Evolutionary conservation across 2,888 invertebrate species (phyloP).

Genomic region (Pharmacophagus antenor): DNA sequence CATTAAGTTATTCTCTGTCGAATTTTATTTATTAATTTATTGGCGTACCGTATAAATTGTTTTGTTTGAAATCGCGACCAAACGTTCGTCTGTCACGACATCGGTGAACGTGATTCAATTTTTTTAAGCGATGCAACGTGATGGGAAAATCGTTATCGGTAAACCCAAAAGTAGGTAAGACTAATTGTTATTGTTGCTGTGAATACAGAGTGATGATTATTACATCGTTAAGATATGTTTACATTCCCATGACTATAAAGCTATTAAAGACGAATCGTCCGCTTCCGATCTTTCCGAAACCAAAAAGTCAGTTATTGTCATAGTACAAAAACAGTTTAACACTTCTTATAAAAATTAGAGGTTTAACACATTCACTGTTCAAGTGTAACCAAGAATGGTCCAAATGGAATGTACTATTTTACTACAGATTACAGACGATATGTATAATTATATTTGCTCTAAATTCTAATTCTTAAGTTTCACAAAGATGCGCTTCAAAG

Average conservation of each 20-base stretch:
- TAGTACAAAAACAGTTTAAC: no score
- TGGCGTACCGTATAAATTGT: slow-evolving; percentile 3
- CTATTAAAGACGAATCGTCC: background rate
- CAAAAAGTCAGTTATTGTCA: no score
- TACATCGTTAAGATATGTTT: background rate
- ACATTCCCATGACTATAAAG: background rate
- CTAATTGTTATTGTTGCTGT: slow-evolving; percentile 17
- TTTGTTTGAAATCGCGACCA: slow-evolving; percentile 19
- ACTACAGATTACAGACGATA: no score
- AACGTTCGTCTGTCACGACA: slow-evolving; percentile 28
- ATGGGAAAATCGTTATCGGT: slow-evolving; percentile 24
- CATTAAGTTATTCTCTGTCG: background rate
- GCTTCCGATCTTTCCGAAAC: no score
- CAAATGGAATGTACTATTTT: no score
- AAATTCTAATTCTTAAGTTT: no score
- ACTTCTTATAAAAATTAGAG: no score
- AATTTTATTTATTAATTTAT: no score
- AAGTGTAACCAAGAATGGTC: no score
- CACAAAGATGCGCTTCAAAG: background rate
- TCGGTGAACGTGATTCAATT: slow-evolving; percentile 20
- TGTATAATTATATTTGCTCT: no score
- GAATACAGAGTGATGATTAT: slow-evolving; percentile 4
- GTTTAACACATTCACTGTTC: no score
- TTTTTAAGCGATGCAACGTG: slow-evolving; percentile 21
- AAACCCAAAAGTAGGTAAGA: slow-evolving; percentile 13